Percentiles rank a stretch among this genome's conserved stretches.
phyloP scores from a whole-genome alignment of 1,140 invertebrate species.

The Diabrotica undecimpunctata region DNA sequence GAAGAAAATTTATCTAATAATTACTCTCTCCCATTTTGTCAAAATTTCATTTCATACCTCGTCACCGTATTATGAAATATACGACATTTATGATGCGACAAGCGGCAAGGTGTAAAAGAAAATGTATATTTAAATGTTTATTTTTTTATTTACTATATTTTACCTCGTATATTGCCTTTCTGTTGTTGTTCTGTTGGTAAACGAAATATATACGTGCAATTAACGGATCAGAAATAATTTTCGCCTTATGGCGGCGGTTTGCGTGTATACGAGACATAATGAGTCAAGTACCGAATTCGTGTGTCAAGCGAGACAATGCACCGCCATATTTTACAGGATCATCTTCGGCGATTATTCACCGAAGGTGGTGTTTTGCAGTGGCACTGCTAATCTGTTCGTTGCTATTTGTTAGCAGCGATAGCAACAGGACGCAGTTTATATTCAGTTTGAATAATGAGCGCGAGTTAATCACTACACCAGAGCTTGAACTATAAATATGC shows the following conservation, averaged over 20 bases:
- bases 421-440: constrained; percentile 34
- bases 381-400: constrained; percentile 16
- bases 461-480: constrained; percentile 42
- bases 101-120: no score
- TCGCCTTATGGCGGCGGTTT: not conserved
- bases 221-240: no score
- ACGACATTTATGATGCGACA: no score
- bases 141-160: no score
- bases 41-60: no score
- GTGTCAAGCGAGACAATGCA: constrained; percentile 8
- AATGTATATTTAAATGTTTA: no score
- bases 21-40: no score
- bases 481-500: constrained; percentile 29
- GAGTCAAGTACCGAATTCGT: not conserved
- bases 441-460: constrained; percentile 42
- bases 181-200: no score
- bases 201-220: no score
- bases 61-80: no score
- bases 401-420: constrained; percentile 23
- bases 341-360: constrained; percentile 17
- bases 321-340: constrained; percentile 8
- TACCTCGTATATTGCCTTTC: no score
- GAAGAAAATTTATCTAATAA: no score
- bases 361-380: constrained; percentile 18
- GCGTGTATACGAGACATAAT: not conserved